Evolutionary conservation across 2,888 invertebrate genomes (phyloP), one percentile per base, ranked within the genome.

Genomic region (Physocephala rufipes): DNA sequence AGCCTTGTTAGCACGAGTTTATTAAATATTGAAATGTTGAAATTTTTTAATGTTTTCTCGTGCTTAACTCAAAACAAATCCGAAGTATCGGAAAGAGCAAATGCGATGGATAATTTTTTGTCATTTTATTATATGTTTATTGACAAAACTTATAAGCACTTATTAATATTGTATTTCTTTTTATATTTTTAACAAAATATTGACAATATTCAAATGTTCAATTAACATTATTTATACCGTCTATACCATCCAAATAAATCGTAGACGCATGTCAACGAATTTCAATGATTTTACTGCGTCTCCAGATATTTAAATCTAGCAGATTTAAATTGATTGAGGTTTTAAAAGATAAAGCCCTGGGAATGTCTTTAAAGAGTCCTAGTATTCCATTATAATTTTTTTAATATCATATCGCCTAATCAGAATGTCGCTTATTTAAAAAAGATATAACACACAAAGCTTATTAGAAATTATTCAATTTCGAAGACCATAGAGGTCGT

Each of bases 1-100:
- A 72, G 78, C 77, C 82, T 82, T 79, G 80, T 82, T 82, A 82
- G 82, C 82, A 80, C 70, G 51, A 62, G 21, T 62, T 30, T 30
- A 61, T 62, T 51, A 51, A 62, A 68, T 62, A 30, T 30, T 12
- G 30, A 62, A 49, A 24, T 15, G n/a, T 26, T 47, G 4, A 16
- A 26, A 45, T 63, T 43, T 21, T 66, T n/a, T n/a, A n/a, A n/a
- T n/a, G n/a, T n/a, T 15, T 30, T 53, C 19, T 63, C 47, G 43
- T n/a, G 19, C 9, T 21, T 59, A 15, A 16, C 9, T 59, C 59
- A 16, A 16, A 2, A 26, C 16, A 15, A 59, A 30, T 9, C 16
- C 9, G 12, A 55, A 55, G 24, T 55, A 55, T 26, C 2, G 24
- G 15, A 55, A 2, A n/a, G 24, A 55, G 1, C 1, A 55, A 19